Evolutionary conservation across 2,888 invertebrate species (phyloP), one percentile per base, ranked within the genome.

Genomic region (Hydrotaea cyrtoneurina): DNA sequence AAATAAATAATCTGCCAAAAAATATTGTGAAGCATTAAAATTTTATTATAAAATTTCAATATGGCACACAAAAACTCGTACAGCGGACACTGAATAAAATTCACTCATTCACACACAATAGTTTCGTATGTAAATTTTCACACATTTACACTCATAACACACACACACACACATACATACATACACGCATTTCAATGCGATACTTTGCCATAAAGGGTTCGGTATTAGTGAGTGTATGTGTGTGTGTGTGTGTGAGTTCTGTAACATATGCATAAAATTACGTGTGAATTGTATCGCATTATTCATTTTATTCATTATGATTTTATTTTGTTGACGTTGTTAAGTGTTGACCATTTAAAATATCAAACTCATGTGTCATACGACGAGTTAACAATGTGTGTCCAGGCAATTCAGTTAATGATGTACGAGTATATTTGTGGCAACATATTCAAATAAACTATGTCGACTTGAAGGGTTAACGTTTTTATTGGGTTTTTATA

Each of bases 331-430:
- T 50, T n/a, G 50, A 50, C n/a, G n/a, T 50, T 50, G 66, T 69
- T 46, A 80, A 83, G 78, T 83, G 83, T 80, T 80, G 69, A 80
- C 80, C 74, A 78, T 83, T 78, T 78, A 69, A 78, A 74, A 80
- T 83, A 78, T 53, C 73, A 74, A 83, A 66, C 76, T 83, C 77
- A 66, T 80, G 77, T 69, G 19, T n/a, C 39, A 53, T 3, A 46
- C 46, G 46, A 15, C n/a, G 13, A 15, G 46, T 46, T 46, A n/a
- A 46, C 46, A 46, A 7, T 53, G 19, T 13, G 39, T 39, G 39
- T 11, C 1, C 39, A 31, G 11, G 39, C 11, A 39, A 13, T 39
- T 1, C 11, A 39, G 39, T 39, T 31, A 31, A 7, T 31, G 31
- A 31, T 31, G 7, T 31, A 31, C 7, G 7, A 31, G 31, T 31